phyloP scores from a whole-genome alignment of 1,140 invertebrate species.

The Drosophila kohkoa region DNA sequence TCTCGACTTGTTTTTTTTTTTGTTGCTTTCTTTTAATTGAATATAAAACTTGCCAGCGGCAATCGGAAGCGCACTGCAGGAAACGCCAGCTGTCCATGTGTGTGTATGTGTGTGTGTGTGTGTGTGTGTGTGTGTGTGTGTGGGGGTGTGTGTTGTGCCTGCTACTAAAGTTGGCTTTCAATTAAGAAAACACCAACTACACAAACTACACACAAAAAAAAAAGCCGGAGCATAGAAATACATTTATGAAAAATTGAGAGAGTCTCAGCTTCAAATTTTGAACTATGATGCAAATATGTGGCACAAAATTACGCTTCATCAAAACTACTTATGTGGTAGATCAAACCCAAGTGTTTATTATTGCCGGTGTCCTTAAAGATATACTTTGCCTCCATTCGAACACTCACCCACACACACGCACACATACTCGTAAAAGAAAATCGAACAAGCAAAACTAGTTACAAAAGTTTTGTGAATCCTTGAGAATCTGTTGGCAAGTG shows the following conservation, averaged over 20 bases:
- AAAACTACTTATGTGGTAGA: conserved; percentile 13
- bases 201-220: not conserved
- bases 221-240: conserved; percentile 47
- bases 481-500: conserved; percentile 10
- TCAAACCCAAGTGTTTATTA: conserved; percentile 12
- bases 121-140: conserved; percentile 3
- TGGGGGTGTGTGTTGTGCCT: conserved; percentile 13
- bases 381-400: not conserved
- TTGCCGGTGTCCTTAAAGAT: conserved; percentile 21
- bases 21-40: conserved; percentile 72
- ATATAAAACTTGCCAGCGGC: conserved; percentile 80
- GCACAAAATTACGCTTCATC: conserved; percentile 29
- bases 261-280: not conserved
- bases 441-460: conserved; percentile 12
- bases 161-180: conserved; percentile 72
- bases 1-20: conserved; percentile 37
- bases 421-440: not conserved
- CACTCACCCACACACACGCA: no score
- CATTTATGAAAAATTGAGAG: conserved; percentile 54
- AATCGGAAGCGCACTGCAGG: conserved; percentile 80
- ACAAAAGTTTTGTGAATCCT: conserved; percentile 16
- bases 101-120: conserved; percentile 33
- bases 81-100: conserved; percentile 71
- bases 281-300: not conserved
- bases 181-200: conserved; percentile 74